Base-by-base conservation (phyloP, 2,888 invertebrate species). In the Spodoptera littoralis region DNA sequence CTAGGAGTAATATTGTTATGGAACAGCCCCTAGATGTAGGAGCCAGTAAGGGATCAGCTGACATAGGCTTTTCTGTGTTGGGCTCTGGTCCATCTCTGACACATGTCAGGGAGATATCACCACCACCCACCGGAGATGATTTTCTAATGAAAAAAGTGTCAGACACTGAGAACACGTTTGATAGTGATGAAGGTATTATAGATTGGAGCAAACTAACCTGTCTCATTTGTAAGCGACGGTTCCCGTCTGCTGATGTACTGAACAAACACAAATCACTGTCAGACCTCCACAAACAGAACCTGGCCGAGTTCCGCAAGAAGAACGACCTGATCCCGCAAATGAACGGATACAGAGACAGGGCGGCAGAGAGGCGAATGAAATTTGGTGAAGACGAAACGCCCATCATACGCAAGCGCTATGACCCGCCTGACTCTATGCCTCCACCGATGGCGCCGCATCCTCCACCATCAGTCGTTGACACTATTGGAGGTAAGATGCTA, bases 191-290 rank as follows among this genome's bases (percentile, higher is more conserved):
- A 59, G 96, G 96, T 8, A 96, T 98, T 52, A 96, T 98, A 5
- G 99, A 99, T 90, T 98, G 98, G 96, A 95, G 95, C 0, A 99
- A 98, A 88, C 92, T 99, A 50, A 98, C 99, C 0, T 99, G 99
- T 86, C 94, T 99, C 24, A 95, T 99, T 11, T 99, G 99, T 88
- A 99, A 99, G 89, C 95, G 99, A 54, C 98, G 98, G 86, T 99
- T 99, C 88, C 97, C 98, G 1, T 98, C 97, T 18, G 96, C 96
- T 53, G 99, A 99, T 65, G 97, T 98, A 0, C 94, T 99, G 12
- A 95, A 96, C 11, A 98, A 98, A 85, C 99, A 99, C 91, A 97
- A 98, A 71, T 97, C 98, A 80, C 95, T 99, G 85, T 99, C 99
- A 0, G 98, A 98, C 73, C 95, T 99, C 60, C 99, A 99, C 88